Percentiles rank a stretch among this genome's conserved stretches.
These are phyloP conservation scores for Melanocharis versteri DNA, from an alignment of 2,113 vertebrate species.

Conservation along the genomic window DNA sequence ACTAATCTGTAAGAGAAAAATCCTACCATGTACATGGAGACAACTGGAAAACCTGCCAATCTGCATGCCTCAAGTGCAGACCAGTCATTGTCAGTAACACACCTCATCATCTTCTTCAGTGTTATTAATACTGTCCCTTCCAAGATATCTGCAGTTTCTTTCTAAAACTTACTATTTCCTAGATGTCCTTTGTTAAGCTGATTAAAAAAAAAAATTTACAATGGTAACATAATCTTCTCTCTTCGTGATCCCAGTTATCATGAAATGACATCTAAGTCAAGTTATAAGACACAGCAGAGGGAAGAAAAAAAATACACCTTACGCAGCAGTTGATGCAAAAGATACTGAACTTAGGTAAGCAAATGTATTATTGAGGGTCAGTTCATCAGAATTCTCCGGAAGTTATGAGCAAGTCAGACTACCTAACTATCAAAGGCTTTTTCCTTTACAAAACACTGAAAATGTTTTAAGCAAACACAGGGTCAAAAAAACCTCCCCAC, in stretches of 20 bases:
- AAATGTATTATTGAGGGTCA: neutral
- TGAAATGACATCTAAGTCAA: neutral
- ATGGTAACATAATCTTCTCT: neutral
- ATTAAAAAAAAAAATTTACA: neutral
- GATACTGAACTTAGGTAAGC: neutral
- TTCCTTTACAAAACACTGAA: neutral
- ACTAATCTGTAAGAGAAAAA: neutral
- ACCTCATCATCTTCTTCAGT: neutral
- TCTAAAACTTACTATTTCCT: neutral
- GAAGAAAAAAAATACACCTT: neutral
- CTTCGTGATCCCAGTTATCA: neutral
- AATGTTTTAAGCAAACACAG: neutral
- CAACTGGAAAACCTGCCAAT: neutral
- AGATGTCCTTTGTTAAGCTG: neutral
- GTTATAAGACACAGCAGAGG: neutral
- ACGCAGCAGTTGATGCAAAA: neutral
- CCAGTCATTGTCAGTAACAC: neutral
- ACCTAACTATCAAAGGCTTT: neutral
- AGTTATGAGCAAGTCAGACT: neutral
- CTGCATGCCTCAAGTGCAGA: neutral
- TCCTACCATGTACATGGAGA: neutral
- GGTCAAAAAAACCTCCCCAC: neutral
- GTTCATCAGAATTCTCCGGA: neutral
- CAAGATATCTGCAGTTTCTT: neutral
- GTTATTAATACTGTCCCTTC: neutral